Evolutionary conservation across 2,888 invertebrate species (phyloP), one percentile per base, ranked within the genome.

Genomic region (Platycheirus rosarum): DNA sequence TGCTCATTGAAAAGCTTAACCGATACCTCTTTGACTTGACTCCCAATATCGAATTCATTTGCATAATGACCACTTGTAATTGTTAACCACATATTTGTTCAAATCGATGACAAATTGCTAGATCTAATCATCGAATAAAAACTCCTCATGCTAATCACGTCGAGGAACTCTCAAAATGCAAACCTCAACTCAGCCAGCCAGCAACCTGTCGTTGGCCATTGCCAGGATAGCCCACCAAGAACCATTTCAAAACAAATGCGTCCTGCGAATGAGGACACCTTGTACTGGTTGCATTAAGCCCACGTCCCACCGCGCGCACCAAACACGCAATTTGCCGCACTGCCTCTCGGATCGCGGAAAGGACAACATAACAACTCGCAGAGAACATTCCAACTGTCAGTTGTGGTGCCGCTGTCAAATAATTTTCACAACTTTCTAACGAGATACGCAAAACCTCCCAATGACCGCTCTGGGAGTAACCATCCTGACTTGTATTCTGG

Each of bases 401-500:
- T 70, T 76, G 80, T 37, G 70, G 80, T 80, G 60, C 75, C 70
- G 75, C 80, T 80, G 80, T 80, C 80, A 80, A 80, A 76, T 80
- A 76, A 66, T 76, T 75, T 80, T 70, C 60, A 55, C 70, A 80
- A 66, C 51, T 70, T 80, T 80, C 80, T 80, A 80, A 80, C 69
- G 26, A 70, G 63, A 57, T 79, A 65, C 69, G 49, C 63, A 63
- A 57, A 40, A 55, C 26, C 26, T n/a, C 29, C 20, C 46, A 40
- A 57, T 51, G 65, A 60, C 40, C 42, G 16, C 35, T n/a, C n/a
- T 42, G 57, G 57, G 26, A 42, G 57, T 60, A 46, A 70, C 70
- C 66, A 73, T n/a, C 53, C 62, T 16, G 29, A 20, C 29, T 32
- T 8, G 46, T 37, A 44, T 11, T 14, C 35, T 0, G n/a, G 14